Evolutionary conservation across 2,797 vertebrate species (phyloP), one percentile per base, ranked within the genome.

Genomic region (Helarctos malayanus): DNA sequence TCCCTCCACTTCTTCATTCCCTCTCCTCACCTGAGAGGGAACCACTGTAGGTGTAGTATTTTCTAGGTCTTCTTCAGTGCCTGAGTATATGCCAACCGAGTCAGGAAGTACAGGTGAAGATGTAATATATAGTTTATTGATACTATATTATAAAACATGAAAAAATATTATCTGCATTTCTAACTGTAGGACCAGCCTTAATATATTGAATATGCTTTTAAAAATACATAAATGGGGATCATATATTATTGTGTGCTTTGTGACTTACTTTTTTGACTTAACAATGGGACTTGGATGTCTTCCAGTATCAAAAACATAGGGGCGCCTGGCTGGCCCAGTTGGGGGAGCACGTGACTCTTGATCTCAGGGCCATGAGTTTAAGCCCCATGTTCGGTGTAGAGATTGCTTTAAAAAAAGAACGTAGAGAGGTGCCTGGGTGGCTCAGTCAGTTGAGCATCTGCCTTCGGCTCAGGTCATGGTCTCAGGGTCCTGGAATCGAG

Each of bases 261-360:
- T 73, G 84, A 59, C 35, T 93, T 80, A 61, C 35, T 78, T 89
- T 91, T 69, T 75, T 57, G n/a, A 75, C 23, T 59, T 93, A 83
- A 35, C 21, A 59, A 14, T 95, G 38, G 90, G 54, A 84, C 76
- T 91, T 79, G 11, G 49, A 69, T 35, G 23, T 82, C 75, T 82
- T 86, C 65, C 52, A 92, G 5, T 76, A 56, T 75, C 52, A 76
- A 69, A 61, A 61, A 29, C 27, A 29, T 61, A 29, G 59, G 59
- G 59, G 59, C 5, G 12, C 59, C 59, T 61, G n/a, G 29, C n/a
- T 21, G n/a, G 65, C 65, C 35, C n/a, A 68, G n/a, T 68, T 21
- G n/a, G 63, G 35, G 65, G n/a, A 68, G n/a, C 4, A 0, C 5
- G 18, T 68, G n/a, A 68, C 18, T 68, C 65, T 68, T 35, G 65